Conservation (phyloP, 2,888 invertebrate genomes). For the Cryptophagus acutangulus region DNA sequence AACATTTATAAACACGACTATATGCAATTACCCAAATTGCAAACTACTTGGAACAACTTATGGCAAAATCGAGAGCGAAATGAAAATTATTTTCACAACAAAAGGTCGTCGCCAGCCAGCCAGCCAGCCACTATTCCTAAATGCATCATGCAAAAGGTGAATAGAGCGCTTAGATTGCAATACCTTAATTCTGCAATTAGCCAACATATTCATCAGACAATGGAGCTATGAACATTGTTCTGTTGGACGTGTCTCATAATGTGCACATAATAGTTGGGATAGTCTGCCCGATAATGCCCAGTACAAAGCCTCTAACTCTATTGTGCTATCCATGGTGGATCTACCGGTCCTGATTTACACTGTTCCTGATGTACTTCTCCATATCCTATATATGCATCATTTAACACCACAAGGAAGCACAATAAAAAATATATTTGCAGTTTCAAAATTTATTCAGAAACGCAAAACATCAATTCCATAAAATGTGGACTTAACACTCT, state of each 20-base stretch:
- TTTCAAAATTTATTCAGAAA: too few relatives aligned
- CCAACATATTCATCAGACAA: slow-evolving; percentile 27
- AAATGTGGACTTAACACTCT: too few relatives aligned
- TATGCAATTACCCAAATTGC: slow-evolving; percentile 4
- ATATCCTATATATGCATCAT: too few relatives aligned
- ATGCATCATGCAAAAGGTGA: too few relatives aligned
- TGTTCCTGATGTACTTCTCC: slow-evolving; percentile 14
- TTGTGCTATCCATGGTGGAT: slow-evolving; percentile 25
- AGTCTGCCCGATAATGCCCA: slow-evolving; percentile 23
- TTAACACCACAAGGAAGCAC: too few relatives aligned
- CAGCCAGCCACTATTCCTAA: too few relatives aligned
- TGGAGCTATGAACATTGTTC: slow-evolving; percentile 28
- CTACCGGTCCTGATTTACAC: slow-evolving; percentile 21
- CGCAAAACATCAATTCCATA: too few relatives aligned
- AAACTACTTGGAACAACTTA: too few relatives aligned
- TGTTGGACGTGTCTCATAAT: slow-evolving; percentile 24
- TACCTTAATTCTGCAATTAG: slow-evolving; percentile 28
- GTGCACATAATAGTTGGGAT: slow-evolving; percentile 28
- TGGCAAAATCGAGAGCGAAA: too few relatives aligned
- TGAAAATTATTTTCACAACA: too few relatives aligned
- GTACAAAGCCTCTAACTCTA: slow-evolving; percentile 27
- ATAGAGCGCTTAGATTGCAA: slow-evolving; percentile 4
- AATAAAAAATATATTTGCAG: too few relatives aligned
- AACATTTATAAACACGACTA: slow-evolving; percentile 7
- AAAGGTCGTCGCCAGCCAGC: too few relatives aligned